Conservation (phyloP, 2,113 vertebrate species). For the Podarcis raffonei region DNA sequence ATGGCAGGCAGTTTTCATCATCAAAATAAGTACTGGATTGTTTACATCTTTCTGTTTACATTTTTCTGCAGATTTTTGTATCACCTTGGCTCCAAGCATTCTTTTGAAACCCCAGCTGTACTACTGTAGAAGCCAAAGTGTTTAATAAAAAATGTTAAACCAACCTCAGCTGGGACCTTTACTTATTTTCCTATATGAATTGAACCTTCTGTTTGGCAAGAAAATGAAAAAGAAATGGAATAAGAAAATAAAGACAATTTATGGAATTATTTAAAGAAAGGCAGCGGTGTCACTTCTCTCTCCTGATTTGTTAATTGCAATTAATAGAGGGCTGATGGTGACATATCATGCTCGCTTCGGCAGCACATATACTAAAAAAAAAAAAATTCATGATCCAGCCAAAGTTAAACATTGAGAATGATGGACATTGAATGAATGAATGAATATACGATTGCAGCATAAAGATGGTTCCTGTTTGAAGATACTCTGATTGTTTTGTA, state of each 20-base stretch:
- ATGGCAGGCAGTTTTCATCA: not conserved
- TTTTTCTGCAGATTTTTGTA: not conserved
- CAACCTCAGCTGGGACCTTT: not conserved
- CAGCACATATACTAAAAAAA: too few relatives aligned
- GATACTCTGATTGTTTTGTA: not conserved
- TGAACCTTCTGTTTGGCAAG: not conserved
- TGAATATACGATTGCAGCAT: not conserved
- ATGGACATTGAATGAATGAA: too few relatives aligned
- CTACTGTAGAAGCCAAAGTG: not conserved
- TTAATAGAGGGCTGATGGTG: not conserved
- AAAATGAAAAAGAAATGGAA: not conserved
- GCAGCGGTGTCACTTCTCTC: not conserved
- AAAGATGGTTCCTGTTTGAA: not conserved
- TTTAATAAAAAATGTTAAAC: not conserved
- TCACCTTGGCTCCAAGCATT: not conserved
- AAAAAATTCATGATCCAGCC: too few relatives aligned
- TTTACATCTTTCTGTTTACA: not conserved
- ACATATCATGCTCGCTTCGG: too few relatives aligned
- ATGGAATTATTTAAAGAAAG: not conserved
- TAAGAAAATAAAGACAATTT: not conserved
- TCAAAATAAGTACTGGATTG: not conserved
- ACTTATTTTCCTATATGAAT: too few relatives aligned
- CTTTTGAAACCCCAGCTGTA: not conserved
- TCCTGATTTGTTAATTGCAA: not conserved
- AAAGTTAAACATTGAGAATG: not conserved